These are phyloP conservation scores for Callosobruchus maculatus DNA, from an alignment of 2,888 invertebrate species.

Conservation along the genomic window DNA sequence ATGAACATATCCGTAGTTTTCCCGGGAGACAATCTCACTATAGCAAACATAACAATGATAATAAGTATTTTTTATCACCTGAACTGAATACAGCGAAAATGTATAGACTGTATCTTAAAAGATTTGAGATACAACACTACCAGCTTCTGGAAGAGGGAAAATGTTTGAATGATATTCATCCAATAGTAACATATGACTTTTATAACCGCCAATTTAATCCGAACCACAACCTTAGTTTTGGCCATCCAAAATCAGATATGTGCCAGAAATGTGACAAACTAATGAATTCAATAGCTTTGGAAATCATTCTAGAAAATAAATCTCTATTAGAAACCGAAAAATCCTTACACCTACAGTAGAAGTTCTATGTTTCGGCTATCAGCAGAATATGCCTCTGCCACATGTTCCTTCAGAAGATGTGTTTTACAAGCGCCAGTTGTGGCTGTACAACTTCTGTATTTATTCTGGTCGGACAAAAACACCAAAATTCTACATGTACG, in stretches of 20 bases:
- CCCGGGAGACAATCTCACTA: slow-evolving; percentile 11
- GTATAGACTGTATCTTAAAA: slow-evolving; percentile 9
- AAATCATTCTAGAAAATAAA: slow-evolving; percentile 4
- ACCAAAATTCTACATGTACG: slow-evolving; percentile 4
- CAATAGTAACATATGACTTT: slow-evolving; percentile 14
- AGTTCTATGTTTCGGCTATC: slow-evolving; percentile 2
- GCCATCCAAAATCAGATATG: slow-evolving; percentile 10
- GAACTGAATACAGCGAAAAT: slow-evolving; percentile 12
- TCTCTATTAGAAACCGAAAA: slow-evolving; percentile 1
- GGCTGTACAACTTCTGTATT: slow-evolving; percentile 1
- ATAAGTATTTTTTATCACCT: slow-evolving; percentile 10
- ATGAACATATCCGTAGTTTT: slow-evolving; percentile 16
- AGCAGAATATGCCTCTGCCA: slow-evolving; percentile 5
- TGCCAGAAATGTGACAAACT: slow-evolving; percentile 12
- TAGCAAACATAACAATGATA: slow-evolving; percentile 9
- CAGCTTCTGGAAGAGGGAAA: not conserved
- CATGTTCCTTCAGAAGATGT: slow-evolving; percentile 1
- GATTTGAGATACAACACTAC: slow-evolving; percentile 8
- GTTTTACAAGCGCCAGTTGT: slow-evolving; percentile 2
- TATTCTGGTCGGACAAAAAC: slow-evolving; percentile 6
- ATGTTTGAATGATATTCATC: slow-evolving; percentile 3
- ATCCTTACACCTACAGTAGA: slow-evolving; percentile 1
- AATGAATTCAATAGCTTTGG: slow-evolving; percentile 2
- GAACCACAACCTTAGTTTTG: slow-evolving; percentile 11
- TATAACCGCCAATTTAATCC: slow-evolving; percentile 7